Evolutionary conservation across 2,113 vertebrate genomes (phyloP), one percentile per base, ranked within the genome.

Genomic region (Sclerurus mexicanus): DNA sequence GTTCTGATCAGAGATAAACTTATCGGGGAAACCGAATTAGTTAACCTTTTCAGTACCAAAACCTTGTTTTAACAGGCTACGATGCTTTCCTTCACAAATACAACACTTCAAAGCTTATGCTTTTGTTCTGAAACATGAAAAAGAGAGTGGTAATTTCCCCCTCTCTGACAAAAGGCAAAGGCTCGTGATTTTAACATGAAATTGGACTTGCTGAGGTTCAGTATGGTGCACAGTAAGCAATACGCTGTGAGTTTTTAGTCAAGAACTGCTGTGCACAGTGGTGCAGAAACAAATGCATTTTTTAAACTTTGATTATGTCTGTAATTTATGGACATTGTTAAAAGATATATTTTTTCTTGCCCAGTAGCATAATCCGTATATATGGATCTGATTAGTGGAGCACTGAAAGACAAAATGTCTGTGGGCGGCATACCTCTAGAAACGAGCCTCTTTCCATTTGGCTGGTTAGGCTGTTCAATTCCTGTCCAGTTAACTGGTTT

Each of bases 1-100:
- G 83, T 97, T 97, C 93, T 98, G 98, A 97, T 98, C 93, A 94
- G 27, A 98, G 98, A 98, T 97, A 98, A 97, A 97, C 90, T 96
- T 97, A 98, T 97, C 93, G 52, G 94, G 91, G 96, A 97, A 98
- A 98, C 97, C 97, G 98, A 97, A 98, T 98, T 97, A 97, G 96
- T 97, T 98, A 97, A 97, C 95, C 92, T 98, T 97, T 97, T 97
- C 93, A 93, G 77, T 90, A 75, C 86, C 72, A 67, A 93, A 79
- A 42, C 37, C 46, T 93, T 59, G n/a, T 97, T 96, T 97, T 86
- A 96, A 90, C 90, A 88, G 59, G 24, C 56, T 89, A 46, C 0
- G 52, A 58, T 3, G 11, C 50, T 78, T 91, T 90, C 92, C 87
- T 88, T 87, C 75, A 84, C 28, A 94, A 92, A 96, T 58, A 73